Evolutionary conservation across 2,888 invertebrate species (phyloP).

Genomic region (Zootermopsis nevadensis): DNA sequence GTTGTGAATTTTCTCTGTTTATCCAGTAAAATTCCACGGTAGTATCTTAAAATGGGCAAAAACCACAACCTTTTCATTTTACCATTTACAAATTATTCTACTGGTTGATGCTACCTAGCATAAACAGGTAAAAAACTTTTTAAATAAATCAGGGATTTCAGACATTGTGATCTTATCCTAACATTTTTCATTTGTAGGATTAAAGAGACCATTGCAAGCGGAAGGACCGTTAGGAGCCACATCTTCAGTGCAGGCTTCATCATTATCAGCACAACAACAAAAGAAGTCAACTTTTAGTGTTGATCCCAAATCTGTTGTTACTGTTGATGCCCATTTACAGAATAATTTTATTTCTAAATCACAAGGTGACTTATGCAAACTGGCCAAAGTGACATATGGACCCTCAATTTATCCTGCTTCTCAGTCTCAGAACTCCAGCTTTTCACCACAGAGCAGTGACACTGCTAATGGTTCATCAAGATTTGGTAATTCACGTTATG

Average conservation of each 20-base stretch:
- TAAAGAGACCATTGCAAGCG: conserved; percentile 28
- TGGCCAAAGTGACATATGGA: conserved; percentile 30
- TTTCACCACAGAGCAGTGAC: not conserved
- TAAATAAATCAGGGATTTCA: no score
- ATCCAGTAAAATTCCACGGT: not conserved
- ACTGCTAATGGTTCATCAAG: not conserved
- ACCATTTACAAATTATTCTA: no score
- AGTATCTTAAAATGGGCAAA: not conserved
- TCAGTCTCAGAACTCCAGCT: not conserved
- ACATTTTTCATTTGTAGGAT: conserved; percentile 19
- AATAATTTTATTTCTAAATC: not conserved
- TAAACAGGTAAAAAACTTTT: no score
- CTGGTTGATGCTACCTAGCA: no score
- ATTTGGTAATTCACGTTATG: conserved; percentile 18
- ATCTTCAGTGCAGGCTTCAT: not conserved
- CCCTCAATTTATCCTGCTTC: not conserved
- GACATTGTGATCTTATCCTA: no score
- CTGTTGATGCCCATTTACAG: not conserved
- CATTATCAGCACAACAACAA: not conserved
- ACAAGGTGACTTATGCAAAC: not conserved
- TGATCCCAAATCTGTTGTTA: not conserved
- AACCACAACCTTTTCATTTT: no score
- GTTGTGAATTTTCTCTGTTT: not conserved
- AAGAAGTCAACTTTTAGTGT: not conserved
- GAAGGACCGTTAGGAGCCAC: not conserved